A percentile compares a stretch with the other conserved stretches of the same genome.
phyloP scores from a whole-genome alignment of 1,140 invertebrate genomes.

The Papilio polytes region DNA sequence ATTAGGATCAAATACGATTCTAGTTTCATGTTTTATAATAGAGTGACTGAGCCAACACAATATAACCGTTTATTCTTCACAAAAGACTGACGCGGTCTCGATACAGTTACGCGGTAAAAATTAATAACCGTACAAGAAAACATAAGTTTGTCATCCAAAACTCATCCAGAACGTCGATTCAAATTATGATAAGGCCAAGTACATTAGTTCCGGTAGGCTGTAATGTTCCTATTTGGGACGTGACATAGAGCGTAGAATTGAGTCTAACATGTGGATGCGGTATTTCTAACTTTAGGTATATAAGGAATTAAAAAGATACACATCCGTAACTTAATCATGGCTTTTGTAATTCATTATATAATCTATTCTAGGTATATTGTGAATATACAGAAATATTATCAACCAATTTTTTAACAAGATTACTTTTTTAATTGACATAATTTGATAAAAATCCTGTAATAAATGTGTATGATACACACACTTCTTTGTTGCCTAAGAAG shows the following conservation, averaged over 20 bases:
- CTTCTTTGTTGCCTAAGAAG: no score
- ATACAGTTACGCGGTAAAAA: conserved; percentile 64
- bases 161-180: conserved; percentile 78
- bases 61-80: conserved; percentile 54
- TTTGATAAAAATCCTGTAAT: no score
- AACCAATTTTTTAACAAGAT: not conserved
- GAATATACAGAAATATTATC: not conserved
- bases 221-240: conserved; percentile 70
- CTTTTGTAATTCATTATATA: no score
- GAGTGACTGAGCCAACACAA: conserved; percentile 54
- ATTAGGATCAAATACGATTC: not conserved
- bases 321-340: no score
- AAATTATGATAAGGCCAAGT: conserved; percentile 77
- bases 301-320: no score
- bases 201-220: conserved; percentile 80
- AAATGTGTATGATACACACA: no score
- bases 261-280: conserved; percentile 48
- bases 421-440: no score
- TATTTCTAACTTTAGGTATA: conserved; percentile 28
- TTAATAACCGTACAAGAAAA: conserved; percentile 81
- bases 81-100: conserved; percentile 49
- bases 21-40: conserved; percentile 20
- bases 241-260: conserved; percentile 40
- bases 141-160: conserved; percentile 79
- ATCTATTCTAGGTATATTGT: no score